Evolutionary conservation across 2,888 invertebrate species (phyloP).

Genomic region (Hyppa rectilinea): DNA sequence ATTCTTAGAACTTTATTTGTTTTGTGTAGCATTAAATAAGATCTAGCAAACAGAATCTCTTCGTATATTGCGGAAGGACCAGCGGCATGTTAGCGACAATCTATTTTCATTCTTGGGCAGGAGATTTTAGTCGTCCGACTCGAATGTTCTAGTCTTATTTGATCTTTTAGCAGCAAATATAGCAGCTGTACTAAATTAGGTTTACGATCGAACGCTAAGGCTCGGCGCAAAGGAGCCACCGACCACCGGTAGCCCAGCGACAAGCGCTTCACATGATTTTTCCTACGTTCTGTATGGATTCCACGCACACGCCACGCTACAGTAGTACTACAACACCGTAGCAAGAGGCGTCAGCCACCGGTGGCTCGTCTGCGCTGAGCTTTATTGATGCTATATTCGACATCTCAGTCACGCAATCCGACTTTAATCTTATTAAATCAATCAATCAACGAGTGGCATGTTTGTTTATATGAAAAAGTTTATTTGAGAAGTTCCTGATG

Average conservation of each 20-base stretch:
- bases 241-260: too few relatives aligned
- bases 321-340: too few relatives aligned
- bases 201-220: slow-evolving; percentile 26
- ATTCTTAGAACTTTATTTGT: background rate
- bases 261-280: too few relatives aligned
- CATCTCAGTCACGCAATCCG: slow-evolving; percentile 37
- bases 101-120: slow-evolving; percentile 44
- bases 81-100: slow-evolving; percentile 7
- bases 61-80: slow-evolving; percentile 42
- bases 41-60: background rate
- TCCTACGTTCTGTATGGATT: too few relatives aligned
- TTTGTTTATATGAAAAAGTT: slow-evolving; percentile 43
- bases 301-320: too few relatives aligned
- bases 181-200: slow-evolving; percentile 13
- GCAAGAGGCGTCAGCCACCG: too few relatives aligned
- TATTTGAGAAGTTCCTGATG: slow-evolving; percentile 26
- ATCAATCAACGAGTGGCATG: slow-evolving; percentile 27
- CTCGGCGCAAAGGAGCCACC: too few relatives aligned
- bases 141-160: slow-evolving; percentile 27
- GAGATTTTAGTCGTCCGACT: slow-evolving; percentile 15
- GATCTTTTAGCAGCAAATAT: slow-evolving; percentile 37
- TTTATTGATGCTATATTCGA: slow-evolving; percentile 42
- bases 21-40: background rate
- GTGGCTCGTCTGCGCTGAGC: too few relatives aligned
- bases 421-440: slow-evolving; percentile 47